Percentiles rank a stretch among this genome's conserved stretches.
phyloP scores from a whole-genome alignment of 2,888 invertebrate species.

The Lepidonotus clava region DNA sequence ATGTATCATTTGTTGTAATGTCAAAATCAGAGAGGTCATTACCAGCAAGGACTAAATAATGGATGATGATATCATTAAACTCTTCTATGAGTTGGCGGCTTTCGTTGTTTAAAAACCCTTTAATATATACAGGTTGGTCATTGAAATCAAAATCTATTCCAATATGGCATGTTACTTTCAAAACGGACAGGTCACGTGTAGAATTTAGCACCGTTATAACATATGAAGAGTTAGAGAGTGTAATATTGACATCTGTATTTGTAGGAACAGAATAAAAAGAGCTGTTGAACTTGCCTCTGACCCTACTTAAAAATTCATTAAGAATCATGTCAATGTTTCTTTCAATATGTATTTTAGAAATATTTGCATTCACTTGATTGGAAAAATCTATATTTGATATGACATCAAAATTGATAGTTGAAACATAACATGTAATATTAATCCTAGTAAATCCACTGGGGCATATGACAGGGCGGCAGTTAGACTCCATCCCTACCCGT shows the following conservation, averaged over 20 bases:
- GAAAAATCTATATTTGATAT: not conserved
- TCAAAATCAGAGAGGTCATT: conserved; percentile 12
- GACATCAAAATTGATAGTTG: not conserved
- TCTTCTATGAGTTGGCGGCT: not conserved
- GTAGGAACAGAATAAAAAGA: not conserved
- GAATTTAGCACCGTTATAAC: not conserved
- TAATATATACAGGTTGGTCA: not conserved
- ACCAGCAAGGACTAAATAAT: not conserved
- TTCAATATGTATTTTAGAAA: too few species aligned
- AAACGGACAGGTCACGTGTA: not conserved
- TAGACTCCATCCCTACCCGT: not conserved
- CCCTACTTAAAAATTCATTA: too few species aligned
- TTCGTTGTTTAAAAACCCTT: not conserved
- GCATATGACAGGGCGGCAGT: not conserved
- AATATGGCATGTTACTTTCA: too few species aligned
- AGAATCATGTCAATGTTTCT: too few species aligned
- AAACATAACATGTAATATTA: not conserved
- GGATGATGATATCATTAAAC: not conserved
- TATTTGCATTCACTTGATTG: not conserved
- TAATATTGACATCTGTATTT: not conserved
- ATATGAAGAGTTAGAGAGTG: not conserved
- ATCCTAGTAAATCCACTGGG: not conserved
- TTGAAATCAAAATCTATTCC: too few species aligned
- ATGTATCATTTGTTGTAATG: not conserved
- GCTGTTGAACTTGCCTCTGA: too few species aligned